Percentiles rank a stretch among this genome's conserved stretches.
Evolutionary conservation across 23 tunicate species (phyloP).

Genomic region (Oikopleura vanhoeffeni): DNA sequence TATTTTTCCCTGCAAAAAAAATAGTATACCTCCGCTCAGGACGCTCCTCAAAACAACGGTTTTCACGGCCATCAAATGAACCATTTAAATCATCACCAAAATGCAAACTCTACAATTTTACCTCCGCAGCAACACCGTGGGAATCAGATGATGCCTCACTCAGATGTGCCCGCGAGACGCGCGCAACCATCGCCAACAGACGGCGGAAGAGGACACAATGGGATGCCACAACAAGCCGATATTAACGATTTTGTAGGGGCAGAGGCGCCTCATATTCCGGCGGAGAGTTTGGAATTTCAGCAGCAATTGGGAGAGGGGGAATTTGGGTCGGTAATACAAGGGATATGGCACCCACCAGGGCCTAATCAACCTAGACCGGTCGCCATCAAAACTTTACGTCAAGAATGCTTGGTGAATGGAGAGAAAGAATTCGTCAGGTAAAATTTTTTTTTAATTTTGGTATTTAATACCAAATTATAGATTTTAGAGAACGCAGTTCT

Average conservation of each 20-base stretch:
- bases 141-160: slow-evolving; percentile 9
- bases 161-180: slow-evolving; percentile 4
- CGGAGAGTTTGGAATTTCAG: slow-evolving; percentile 27
- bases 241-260: background rate
- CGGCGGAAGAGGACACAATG: background rate
- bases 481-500: too few relatives aligned
- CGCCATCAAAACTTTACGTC: slow-evolving; percentile 78
- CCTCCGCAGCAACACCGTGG: background rate
- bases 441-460: too few relatives aligned
- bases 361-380: slow-evolving; percentile 42
- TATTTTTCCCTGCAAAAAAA: too few relatives aligned
- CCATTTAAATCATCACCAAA: too few relatives aligned
- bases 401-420: slow-evolving; percentile 69
- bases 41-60: too few relatives aligned
- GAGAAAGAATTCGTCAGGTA: slow-evolving; percentile 72
- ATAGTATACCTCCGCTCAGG: too few relatives aligned
- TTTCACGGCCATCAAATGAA: too few relatives aligned
- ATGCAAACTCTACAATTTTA: background rate
- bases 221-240: background rate
- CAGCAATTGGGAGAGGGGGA: slow-evolving; percentile 85
- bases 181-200: background rate
- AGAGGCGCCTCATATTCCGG: slow-evolving; percentile 15
- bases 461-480: too few relatives aligned
- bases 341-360: slow-evolving; percentile 54
- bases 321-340: slow-evolving; percentile 86